Percentiles rank a stretch among this genome's conserved stretches.
These are phyloP conservation scores for Macrotrachela quadricornifera DNA, from an alignment of 1,140 invertebrate genomes.

Conservation along the genomic window DNA sequence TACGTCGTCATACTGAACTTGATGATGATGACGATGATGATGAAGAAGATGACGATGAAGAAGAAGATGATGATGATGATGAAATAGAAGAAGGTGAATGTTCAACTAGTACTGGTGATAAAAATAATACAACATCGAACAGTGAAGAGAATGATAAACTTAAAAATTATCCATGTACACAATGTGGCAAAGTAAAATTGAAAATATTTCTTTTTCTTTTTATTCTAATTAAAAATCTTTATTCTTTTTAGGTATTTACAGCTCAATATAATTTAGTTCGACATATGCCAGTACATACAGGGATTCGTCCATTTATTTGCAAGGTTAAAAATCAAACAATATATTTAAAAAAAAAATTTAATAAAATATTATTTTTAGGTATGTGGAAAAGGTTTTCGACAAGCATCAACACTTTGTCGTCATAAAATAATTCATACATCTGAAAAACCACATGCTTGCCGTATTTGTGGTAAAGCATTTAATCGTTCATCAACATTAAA, in stretches of 20 bases:
- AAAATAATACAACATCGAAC: no score
- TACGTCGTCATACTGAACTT: no score
- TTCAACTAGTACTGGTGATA: no score
- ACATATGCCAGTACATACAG: slow-evolving; percentile 97
- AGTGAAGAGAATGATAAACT: not conserved
- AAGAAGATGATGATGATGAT: no score
- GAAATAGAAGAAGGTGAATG: no score
- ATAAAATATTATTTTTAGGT: slow-evolving; percentile 13
- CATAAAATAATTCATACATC: slow-evolving; percentile 97
- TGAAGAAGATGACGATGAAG: no score
- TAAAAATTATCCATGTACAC: not conserved
- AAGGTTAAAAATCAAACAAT: slow-evolving; percentile 36
- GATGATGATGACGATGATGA: no score
- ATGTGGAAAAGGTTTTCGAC: slow-evolving; percentile 90
- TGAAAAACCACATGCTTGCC: slow-evolving; percentile 72
- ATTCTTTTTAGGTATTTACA: slow-evolving; percentile 57
- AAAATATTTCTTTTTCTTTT: not conserved
- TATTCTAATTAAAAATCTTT: no score
- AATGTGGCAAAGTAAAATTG: not conserved
- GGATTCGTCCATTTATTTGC: slow-evolving; percentile 84
- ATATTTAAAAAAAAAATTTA: not conserved
- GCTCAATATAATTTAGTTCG: slow-evolving; percentile 93
- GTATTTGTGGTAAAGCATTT: slow-evolving; percentile 77
- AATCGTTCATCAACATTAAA: slow-evolving; percentile 86
- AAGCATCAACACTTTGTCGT: slow-evolving; percentile 81